Evolutionary conservation across 2,797 vertebrate genomes (phyloP).

Genomic region (Phalloptychus januarius): DNA sequence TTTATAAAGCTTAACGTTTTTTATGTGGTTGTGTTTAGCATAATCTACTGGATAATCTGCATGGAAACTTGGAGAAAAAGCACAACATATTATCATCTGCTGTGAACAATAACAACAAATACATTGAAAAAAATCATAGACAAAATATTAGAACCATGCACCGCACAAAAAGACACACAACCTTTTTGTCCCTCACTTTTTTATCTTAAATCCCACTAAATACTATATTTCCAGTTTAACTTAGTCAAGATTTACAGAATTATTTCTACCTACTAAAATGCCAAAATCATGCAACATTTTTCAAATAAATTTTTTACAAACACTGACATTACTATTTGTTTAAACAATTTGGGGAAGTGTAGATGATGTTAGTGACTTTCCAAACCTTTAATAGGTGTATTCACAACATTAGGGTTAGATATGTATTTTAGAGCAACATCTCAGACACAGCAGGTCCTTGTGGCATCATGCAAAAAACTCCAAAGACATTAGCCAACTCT

Average conservation of each 20-base stretch:
- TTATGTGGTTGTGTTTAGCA: neutral
- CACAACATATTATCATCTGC: neutral
- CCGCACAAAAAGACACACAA: neutral
- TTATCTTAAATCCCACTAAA: neutral
- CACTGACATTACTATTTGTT: neutral
- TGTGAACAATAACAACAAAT: neutral
- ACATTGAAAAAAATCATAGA: neutral
- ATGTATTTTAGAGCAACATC: neutral
- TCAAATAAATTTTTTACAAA: neutral
- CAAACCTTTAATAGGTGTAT: neutral
- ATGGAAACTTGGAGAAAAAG: neutral
- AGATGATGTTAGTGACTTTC: neutral
- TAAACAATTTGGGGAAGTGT: neutral
- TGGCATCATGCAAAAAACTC: neutral
- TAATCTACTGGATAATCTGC: neutral
- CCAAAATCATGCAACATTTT: neutral
- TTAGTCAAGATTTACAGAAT: neutral
- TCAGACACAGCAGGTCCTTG: neutral
- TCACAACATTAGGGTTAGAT: neutral
- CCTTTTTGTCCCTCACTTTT: neutral
- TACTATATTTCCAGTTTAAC: neutral
- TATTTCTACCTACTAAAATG: neutral
- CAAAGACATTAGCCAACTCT: neutral
- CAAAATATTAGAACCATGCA: neutral
- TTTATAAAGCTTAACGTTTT: neutral